Conservation (phyloP, 2,113 vertebrate species). For the Brachypteracias leptosomus region DNA sequence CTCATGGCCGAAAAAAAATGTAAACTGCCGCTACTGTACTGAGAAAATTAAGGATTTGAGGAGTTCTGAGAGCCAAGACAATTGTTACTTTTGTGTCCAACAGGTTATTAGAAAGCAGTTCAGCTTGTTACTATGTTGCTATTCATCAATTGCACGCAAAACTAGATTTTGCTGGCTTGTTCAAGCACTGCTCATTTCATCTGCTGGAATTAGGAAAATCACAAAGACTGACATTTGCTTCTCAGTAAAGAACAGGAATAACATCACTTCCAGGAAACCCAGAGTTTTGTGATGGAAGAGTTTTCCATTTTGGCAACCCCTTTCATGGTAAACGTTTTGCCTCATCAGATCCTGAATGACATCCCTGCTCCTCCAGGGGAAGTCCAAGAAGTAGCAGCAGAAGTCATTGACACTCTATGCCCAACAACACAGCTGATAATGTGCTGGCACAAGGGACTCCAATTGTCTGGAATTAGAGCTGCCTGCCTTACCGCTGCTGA, state of each 20-base stretch:
- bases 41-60: not conserved
- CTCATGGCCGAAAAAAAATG: not conserved
- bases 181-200: not conserved
- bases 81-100: not conserved
- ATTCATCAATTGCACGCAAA: not conserved
- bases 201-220: not conserved
- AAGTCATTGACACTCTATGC: not conserved
- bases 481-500: slow-evolving; percentile 78
- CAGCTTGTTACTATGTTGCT: not conserved
- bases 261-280: not conserved
- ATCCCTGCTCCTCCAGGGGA: not conserved
- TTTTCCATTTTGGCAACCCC: not conserved
- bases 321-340: not conserved
- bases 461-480: not conserved
- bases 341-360: not conserved
- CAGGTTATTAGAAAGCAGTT: not conserved
- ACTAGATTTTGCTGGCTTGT: not conserved
- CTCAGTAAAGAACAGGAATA: not conserved
- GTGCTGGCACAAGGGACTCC: not conserved
- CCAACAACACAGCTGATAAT: not conserved
- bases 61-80: not conserved
- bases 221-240: not conserved
- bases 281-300: not conserved
- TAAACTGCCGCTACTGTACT: not conserved
- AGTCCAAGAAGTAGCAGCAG: not conserved